phyloP scores from a whole-genome alignment of 2,888 invertebrate genomes.

The Hypselothyrea guttata region DNA sequence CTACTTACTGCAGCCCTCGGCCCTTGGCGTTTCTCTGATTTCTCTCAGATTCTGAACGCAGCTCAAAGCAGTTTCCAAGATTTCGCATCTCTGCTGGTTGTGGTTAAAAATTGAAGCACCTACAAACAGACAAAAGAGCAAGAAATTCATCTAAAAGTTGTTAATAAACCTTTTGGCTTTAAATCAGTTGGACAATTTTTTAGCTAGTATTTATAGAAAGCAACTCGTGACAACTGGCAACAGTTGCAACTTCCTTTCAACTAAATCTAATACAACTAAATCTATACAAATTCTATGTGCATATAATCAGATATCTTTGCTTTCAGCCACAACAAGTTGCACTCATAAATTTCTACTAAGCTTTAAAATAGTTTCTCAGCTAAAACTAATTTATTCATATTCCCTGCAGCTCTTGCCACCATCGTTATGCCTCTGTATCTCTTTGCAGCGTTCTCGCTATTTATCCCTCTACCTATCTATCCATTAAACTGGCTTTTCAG shows the following conservation, averaged over 20 bases:
- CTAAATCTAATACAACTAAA: neutral
- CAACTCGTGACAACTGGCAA: too few species aligned
- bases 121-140: slow-evolving; percentile 16
- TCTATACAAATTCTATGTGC: too few species aligned
- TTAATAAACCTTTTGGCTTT: neutral
- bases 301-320: neutral
- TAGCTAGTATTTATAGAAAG: too few species aligned
- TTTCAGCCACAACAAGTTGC: too few species aligned
- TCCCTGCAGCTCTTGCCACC: slow-evolving; percentile 9
- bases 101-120: slow-evolving; percentile 38
- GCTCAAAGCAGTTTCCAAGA: slow-evolving; percentile 1
- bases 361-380: neutral
- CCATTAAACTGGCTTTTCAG: slow-evolving; percentile 25
- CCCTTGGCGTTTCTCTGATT: neutral
- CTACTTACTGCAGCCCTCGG: too few species aligned
- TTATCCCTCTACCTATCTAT: slow-evolving; percentile 7
- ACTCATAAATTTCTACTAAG: neutral
- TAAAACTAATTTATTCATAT: slow-evolving; percentile 1
- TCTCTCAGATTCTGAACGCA: slow-evolving; percentile 3
- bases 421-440: neutral
- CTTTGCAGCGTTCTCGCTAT: neutral
- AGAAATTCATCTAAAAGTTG: neutral
- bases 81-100: slow-evolving; percentile 5
- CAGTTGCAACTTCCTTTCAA: neutral
- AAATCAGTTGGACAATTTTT: neutral